Conservation (phyloP, 2,888 invertebrate species). For the Drosophila conformis region DNA sequence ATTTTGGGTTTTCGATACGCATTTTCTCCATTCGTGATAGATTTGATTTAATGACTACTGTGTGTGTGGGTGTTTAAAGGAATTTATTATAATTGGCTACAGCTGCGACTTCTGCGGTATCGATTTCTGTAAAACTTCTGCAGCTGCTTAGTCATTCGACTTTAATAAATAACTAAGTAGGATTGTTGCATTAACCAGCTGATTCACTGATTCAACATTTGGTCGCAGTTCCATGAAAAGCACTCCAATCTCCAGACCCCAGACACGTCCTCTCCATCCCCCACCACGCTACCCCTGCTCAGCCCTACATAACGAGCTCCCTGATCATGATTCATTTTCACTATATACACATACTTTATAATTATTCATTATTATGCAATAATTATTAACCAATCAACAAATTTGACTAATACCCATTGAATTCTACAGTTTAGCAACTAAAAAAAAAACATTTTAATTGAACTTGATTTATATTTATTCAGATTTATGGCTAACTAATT, state of each 20-base stretch:
- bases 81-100: slow-evolving; percentile 14
- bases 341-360: background rate
- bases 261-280: background rate
- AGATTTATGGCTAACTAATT: background rate
- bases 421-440: background rate
- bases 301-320: background rate
- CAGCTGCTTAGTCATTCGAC: background rate
- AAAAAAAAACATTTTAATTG: background rate
- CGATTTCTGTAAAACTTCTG: background rate
- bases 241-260: background rate
- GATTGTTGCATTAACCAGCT: slow-evolving; percentile 3
- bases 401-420: background rate
- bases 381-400: background rate
- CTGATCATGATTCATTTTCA: background rate
- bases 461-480: background rate
- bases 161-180: background rate
- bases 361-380: background rate
- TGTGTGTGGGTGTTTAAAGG: background rate
- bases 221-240: background rate
- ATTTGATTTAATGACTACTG: background rate
- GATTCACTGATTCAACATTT: background rate
- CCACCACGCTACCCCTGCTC: background rate
- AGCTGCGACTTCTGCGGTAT: slow-evolving; percentile 1
- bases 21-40: background rate
- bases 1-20: background rate